phyloP scores from a whole-genome alignment of 2,888 invertebrate species.

The Taenaris catops region DNA sequence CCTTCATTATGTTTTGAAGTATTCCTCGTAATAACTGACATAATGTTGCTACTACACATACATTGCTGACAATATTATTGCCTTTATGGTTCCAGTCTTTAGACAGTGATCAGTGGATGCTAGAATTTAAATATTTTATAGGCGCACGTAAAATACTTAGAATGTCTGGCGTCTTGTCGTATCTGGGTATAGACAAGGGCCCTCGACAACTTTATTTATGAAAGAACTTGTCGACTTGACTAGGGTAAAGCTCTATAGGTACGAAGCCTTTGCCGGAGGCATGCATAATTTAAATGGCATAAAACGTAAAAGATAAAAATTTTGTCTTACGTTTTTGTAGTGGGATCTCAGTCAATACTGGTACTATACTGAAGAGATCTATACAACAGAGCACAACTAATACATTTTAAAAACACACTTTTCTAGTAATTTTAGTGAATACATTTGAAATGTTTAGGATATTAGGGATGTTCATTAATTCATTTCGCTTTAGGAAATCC shows the following conservation, averaged over 20 bases:
- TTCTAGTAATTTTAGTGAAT: no score
- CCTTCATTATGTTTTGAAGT: slow-evolving; percentile 18
- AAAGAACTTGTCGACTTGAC: slow-evolving; percentile 42
- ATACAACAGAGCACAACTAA: no score
- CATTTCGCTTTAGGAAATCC: no score
- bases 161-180: slow-evolving; percentile 36
- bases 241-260: slow-evolving; percentile 22
- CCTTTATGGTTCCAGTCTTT: not conserved
- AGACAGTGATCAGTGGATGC: slow-evolving; percentile 12
- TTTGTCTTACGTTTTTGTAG: no score
- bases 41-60: slow-evolving; percentile 1
- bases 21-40: not conserved
- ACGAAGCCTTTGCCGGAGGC: no score
- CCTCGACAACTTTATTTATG: slow-evolving; percentile 58
- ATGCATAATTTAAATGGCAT: no score
- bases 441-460: no score
- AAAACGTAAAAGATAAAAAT: no score
- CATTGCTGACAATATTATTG: slow-evolving; percentile 7
- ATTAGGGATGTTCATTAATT: no score
- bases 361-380: no score
- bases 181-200: slow-evolving; percentile 41
- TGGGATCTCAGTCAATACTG: no score
- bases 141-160: slow-evolving; percentile 21
- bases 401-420: no score
- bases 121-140: slow-evolving; percentile 5